Evolutionary conservation across 2,797 vertebrate genomes (phyloP).

Genomic region (Danio tinwini): DNA sequence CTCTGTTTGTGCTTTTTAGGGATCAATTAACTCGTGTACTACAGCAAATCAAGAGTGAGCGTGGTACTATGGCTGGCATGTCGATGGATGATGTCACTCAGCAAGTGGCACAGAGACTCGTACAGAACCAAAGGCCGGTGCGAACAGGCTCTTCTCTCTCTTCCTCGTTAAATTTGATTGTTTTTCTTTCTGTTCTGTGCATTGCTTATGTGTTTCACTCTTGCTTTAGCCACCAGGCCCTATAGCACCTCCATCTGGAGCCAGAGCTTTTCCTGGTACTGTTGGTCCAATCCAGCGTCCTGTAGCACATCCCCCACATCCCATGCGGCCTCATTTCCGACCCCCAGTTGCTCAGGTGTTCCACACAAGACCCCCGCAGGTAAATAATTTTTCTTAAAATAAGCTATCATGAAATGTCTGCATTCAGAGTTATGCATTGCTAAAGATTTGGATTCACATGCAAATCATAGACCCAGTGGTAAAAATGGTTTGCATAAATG

Average conservation of each 20-base stretch:
- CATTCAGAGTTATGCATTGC: too few species aligned
- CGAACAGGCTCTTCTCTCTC: neutral
- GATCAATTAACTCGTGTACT: slow-evolving; percentile 85
- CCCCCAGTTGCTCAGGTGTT: slow-evolving; percentile 72
- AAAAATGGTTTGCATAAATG: too few species aligned
- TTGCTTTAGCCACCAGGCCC: slow-evolving; percentile 74
- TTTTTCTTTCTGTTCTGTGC: neutral
- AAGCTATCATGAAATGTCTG: too few species aligned
- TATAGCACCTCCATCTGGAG: slow-evolving; percentile 69
- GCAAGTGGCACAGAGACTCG: slow-evolving; percentile 81
- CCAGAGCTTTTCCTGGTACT: slow-evolving; percentile 34
- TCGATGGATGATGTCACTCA: slow-evolving; percentile 89
- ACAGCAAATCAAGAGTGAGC: slow-evolving; percentile 91
- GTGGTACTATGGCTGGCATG: slow-evolving; percentile 90
- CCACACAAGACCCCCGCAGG: slow-evolving; percentile 75
- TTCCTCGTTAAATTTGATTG: neutral
- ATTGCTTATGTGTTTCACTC: slow-evolving; percentile 23
- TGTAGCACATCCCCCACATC: slow-evolving; percentile 70
- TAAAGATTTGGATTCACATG: too few species aligned
- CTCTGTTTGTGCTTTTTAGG: slow-evolving; percentile 62
- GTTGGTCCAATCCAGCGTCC: slow-evolving; percentile 67
- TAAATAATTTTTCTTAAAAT: slow-evolving; percentile 52
- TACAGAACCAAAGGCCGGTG: slow-evolving; percentile 65
- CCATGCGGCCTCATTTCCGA: slow-evolving; percentile 74
- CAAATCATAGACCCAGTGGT: too few species aligned